These are phyloP conservation scores for Acanthopagrus latus DNA, from an alignment of 2,797 vertebrate species.

Conservation along the genomic window DNA sequence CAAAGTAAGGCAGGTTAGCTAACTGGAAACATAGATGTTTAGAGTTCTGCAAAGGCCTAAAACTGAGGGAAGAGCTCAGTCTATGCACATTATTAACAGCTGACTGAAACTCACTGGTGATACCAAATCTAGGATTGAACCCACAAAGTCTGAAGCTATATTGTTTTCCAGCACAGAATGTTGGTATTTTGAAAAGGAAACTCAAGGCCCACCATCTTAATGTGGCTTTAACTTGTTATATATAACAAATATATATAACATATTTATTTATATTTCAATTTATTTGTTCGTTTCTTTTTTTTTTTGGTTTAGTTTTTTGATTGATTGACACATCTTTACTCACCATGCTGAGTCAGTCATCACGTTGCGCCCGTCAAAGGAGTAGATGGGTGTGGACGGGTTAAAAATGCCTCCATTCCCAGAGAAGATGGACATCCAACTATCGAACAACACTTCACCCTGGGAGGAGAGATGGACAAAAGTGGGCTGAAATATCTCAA, in stretches of 20 bases:
- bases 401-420: slow-evolving; percentile 90
- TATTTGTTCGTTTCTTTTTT: no score
- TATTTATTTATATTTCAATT: no score
- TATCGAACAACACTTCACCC: slow-evolving; percentile 92
- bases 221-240: no score
- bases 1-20: background rate
- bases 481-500: background rate
- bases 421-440: slow-evolving; percentile 94
- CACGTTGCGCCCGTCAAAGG: slow-evolving; percentile 93
- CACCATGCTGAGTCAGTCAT: slow-evolving; percentile 92
- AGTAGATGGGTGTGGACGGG: slow-evolving; percentile 89
- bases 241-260: no score
- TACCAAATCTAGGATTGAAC: background rate
- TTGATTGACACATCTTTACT: slow-evolving; percentile 59
- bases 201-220: no score
- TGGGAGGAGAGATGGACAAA: slow-evolving; percentile 55
- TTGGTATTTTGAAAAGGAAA: no score
- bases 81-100: background rate
- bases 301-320: no score
- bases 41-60: background rate
- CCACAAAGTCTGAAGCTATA: background rate
- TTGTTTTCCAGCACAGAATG: no score
- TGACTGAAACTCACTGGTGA: background rate
- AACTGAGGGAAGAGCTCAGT: background rate
- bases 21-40: background rate